phyloP scores from a whole-genome alignment of 35 echinoderm and acorn worm species.

The Strongylocentrotus purpuratus region DNA sequence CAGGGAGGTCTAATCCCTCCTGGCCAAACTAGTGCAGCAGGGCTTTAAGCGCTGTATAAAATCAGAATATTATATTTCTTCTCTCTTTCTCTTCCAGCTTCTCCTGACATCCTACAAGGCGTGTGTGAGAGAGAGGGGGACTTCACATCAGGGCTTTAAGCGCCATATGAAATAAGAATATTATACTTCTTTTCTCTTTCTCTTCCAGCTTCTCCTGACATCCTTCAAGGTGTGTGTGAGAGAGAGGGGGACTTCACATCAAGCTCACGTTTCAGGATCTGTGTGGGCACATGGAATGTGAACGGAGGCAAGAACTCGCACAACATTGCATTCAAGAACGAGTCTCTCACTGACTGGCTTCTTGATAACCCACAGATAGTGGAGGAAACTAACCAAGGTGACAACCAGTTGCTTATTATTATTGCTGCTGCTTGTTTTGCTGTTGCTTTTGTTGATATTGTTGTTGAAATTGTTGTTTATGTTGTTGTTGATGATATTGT shows the following conservation, averaged over 20 bases:
- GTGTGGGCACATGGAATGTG: conserved; percentile 89
- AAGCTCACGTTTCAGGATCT: conserved; percentile 60
- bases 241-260: conserved; percentile 76
- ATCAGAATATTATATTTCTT: background rate
- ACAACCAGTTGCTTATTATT: background rate
- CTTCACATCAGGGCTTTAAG: conserved; percentile 47
- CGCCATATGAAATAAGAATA: no score
- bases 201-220: conserved; percentile 77
- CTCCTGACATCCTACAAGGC: conserved; percentile 64
- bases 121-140: conserved; percentile 78
- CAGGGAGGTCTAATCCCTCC: no score
- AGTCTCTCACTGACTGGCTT: conserved; percentile 89
- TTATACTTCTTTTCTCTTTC: background rate
- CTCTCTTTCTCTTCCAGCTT: conserved; percentile 63
- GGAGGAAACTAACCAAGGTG: conserved; percentile 70
- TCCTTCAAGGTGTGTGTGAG: conserved; percentile 69
- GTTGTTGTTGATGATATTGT: no score
- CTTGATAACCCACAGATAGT: conserved; percentile 79
- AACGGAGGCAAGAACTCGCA: conserved; percentile 89
- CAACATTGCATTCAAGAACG: conserved; percentile 84
- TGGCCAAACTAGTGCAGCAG: no score
- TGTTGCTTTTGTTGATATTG: no score
- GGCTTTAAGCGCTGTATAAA: no score
- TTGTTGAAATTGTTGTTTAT: no score
- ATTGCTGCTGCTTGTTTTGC: no score